Evolutionary conservation across 2,113 vertebrate genomes (phyloP), one percentile per base, ranked within the genome.

Genomic region (Formicarius rufipectus): DNA sequence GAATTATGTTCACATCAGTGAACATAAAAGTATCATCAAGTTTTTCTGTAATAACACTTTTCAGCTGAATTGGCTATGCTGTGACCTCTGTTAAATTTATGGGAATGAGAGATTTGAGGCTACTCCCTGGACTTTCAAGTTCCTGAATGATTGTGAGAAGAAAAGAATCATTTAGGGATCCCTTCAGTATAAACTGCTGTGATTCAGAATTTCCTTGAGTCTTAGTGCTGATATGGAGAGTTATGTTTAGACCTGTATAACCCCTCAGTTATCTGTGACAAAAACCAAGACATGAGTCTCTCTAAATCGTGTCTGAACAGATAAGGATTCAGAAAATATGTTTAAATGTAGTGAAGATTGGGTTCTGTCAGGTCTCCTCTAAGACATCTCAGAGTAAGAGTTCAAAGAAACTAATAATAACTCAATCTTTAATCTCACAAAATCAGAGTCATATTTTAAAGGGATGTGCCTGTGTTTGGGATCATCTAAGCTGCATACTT

Each of bases 11-110:
- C 96, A 97, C 89, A 90, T 96, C 96, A 95, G 85, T 79, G 94
- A 96, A 91, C 96, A 97, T 97, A 96, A 97, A 98, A 95, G 95
- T 96, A 94, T 97, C 92, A 96, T 97, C 87, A 95, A 92, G 91
- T 93, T 94, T 98, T 94, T 98, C 87, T 91, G 94, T 87, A 97
- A 93, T 82, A 95, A 96, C 94, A 95, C 93, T 97, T 97, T 97
- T 96, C 92, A 96, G 89, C 69, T 96, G 96, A 96, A 96, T 97
- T 98, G 94, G 96, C 90, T 93, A 95, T 73, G 85, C 87, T 97
- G 92, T 97, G 97, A 97, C 96, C 97, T 97, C 96, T 97, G 93
- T 95, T 96, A 97, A 97, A 98, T 97, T 97, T 97, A 97, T 96
- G 94, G 63, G 92, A 96, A 96, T 91, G 96, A 90, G 77, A 97